Evolutionary conservation across 1,140 invertebrate species (phyloP), one percentile per base, ranked within the genome.

Genomic region (Drepana arcuata): DNA sequence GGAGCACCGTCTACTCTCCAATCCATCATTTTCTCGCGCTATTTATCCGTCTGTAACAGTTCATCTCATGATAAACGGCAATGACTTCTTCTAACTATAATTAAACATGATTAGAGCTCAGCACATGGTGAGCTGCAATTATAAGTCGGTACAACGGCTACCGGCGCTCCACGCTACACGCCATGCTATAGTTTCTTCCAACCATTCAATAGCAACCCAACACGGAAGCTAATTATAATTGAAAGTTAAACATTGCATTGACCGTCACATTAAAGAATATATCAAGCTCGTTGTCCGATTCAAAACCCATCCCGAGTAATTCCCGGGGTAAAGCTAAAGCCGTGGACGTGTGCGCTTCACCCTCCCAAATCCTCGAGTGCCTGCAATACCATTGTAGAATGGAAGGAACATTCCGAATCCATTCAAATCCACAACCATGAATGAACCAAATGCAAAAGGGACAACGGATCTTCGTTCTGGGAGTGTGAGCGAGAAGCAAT

Each of bases 91-190:
- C 62, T 50, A 52, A 25, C 64, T 70, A 58, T 80, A 80, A 80
- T 80, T 80, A 80, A 77, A 75, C 60, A 72, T 73, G 75, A 80
- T 80, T 77, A 77, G 60, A 70, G 65, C 65, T 78, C 69, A 75
- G 72, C 71, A 78, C 73, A 75, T 73, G 65, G 71, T 65, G 61
- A 63, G 58, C 39, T 23, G 66, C 62, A 80, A 80, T 77, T 77
- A 77, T 63, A 69, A 73, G 67, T 70, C 55, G 65, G 62, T 67
- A 67, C 59, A 54, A 62, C 61, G 57, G 66, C 69, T 68, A 69
- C 69, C 51, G 48, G 46, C 47, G 58, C 51, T 41, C 58, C 32
- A 41, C 46, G 50, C 48, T 65, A 68, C 74, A 74, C 68, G 74
- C 54, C 53, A 79, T 63, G 57, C 63, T 46, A 70, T 64, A 64